Evolutionary conservation across 2,113 vertebrate species (phyloP).

Genomic region (Calyptomena viridis): DNA sequence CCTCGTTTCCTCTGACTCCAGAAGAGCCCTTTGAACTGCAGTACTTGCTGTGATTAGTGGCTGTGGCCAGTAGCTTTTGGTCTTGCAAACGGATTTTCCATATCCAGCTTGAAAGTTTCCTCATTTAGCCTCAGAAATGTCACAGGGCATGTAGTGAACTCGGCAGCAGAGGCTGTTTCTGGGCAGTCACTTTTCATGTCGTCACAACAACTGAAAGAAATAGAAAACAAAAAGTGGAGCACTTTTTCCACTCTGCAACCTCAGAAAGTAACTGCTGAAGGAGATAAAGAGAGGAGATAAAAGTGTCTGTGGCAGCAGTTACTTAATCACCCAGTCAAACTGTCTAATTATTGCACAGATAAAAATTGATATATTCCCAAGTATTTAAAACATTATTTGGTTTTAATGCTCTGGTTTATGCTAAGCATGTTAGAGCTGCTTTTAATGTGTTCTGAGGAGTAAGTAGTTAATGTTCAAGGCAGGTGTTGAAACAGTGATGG

Average conservation of each 20-base stretch:
- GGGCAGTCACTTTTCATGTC: neutral
- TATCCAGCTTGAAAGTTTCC: neutral
- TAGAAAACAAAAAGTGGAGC: neutral
- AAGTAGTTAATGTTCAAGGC: constrained; percentile 72
- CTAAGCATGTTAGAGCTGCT: neutral
- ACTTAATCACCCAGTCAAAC: neutral
- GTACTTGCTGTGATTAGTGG: neutral
- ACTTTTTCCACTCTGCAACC: neutral
- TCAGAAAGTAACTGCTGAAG: neutral
- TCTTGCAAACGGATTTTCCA: neutral
- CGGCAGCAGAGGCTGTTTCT: neutral
- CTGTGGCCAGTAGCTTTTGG: neutral
- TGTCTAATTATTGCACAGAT: neutral
- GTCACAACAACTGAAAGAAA: neutral
- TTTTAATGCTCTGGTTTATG: neutral
- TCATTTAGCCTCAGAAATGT: neutral
- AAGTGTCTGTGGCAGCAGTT: neutral
- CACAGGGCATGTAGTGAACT: neutral
- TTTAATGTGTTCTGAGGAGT: constrained; percentile 38
- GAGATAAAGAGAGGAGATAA: neutral
- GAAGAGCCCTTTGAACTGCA: neutral
- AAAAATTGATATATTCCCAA: neutral
- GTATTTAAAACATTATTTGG: neutral
- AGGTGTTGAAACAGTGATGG: constrained; percentile 77
- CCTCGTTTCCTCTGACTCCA: neutral